Base-by-base conservation (phyloP, 2,888 invertebrate species). In the Apamea monoglypha region DNA sequence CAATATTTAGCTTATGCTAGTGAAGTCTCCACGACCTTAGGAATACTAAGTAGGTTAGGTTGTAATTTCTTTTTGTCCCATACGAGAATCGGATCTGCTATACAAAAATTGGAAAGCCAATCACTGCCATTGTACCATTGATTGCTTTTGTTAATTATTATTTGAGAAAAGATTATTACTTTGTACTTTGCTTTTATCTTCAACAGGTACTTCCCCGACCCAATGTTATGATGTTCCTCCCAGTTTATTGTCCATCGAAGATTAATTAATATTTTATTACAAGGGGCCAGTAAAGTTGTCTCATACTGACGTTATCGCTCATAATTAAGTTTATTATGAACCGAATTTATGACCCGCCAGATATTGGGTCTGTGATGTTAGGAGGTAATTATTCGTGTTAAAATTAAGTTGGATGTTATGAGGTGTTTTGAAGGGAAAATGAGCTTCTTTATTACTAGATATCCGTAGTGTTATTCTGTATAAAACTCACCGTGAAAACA, bases 221-320 rank as follows among this genome's bases (percentile, higher is more conserved):
- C 53, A 68, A 74, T 71, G 71, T 74, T 50, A 59, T 59, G 29
- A 29, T 21, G 10, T 63, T 44, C n/a, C 36, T 36, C 40, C 1
- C 56, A 56, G 56, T 61, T 73, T 78, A 79, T 75, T 64, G 85
- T 63, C 66, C 50, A 50, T 74, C 69, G 64, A 85, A 77, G 76
- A 85, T 87, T 81, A 87, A 85, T 87, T 85, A 85, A 85, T 77
- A 81, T 76, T 85, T 87, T 85, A 85, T 87, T 81, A 77, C 71
- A 72, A 66, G 73, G 68, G 59, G 53, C 59, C 74, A 67, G 66
- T 81, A 75, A 77, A 87, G 74, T 74, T 61, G 68, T 68, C 68
- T 77, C 77, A 77, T 53, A 76, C 53, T 75, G 76, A 56, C 72
- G 73, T 81, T 78, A 81, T 77, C 59, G 67, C n/a, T 76, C 71